Base-by-base conservation (phyloP, 2,888 invertebrate species). In the Temnothorax unifasciatus region DNA sequence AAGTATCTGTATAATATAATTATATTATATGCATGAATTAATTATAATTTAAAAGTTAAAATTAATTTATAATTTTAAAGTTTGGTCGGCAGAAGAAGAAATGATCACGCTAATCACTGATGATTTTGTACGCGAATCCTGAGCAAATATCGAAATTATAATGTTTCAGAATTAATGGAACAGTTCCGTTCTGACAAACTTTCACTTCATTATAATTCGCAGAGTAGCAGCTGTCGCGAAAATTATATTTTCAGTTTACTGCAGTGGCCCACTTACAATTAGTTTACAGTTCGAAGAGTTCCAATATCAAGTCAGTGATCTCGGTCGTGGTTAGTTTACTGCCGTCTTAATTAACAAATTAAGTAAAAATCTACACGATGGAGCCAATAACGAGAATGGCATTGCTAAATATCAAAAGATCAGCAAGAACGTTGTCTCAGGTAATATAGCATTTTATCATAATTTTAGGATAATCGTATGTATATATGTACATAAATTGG, bases 371-470 rank as follows among this genome's bases (percentile, higher is more conserved):
- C 69, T n/a, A 59, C 38, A 8, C 47, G 18, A 85, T 85, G 85
- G 68, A 66, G 0, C n/a, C 21, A 15, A 74, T 85, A 66, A 52
- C 8, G 6, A 85, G 63, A 79, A 29, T 54, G 29, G 59, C 52
- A 8, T 13, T 74, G n/a, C 25, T 34, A 71, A 71, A 47, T 59
- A 71, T 71, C 59, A 71, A 81, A 71, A 25, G 38, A 50, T 44
- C 59, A 13, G 5, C 71, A 44, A 81, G 18, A 57, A 44, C 54
- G 18, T 15, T 83, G 63, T 59, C 21, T 34, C 87, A 86, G 89
- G 89, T 89, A 89, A 88, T 50, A 41, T 64, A 59, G 25, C 47
- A 77, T 41, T 68, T 57, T 15, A 57, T 18, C 11, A 18, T 15
- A 34, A 34, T 44, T 57, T 76, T 52, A 64, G 21, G n/a, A 38